Evolutionary conservation across 2,797 vertebrate genomes (phyloP).

Genomic region (Rhyacichthys aspro): DNA sequence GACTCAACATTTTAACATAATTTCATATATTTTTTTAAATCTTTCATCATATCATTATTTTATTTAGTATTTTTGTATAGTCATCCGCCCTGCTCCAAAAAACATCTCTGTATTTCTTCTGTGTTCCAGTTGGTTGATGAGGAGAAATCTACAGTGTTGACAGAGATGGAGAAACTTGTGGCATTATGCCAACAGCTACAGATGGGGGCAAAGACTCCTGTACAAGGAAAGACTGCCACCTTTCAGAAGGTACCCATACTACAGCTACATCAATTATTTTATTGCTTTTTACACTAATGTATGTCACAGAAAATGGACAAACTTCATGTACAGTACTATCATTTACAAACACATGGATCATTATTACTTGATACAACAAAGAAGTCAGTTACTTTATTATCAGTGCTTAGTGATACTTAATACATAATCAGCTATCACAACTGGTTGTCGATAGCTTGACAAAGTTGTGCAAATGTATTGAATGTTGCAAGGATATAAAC

Average conservation of each 20-base stretch:
- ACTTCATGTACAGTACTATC: too few relatives aligned
- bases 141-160: conserved; percentile 84
- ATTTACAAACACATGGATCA: too few relatives aligned
- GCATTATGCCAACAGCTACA: conserved; percentile 91
- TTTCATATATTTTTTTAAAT: conserved; percentile 5
- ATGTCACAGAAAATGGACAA: too few relatives aligned
- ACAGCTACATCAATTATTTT: neutral
- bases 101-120: conserved; percentile 17
- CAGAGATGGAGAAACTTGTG: conserved; percentile 91
- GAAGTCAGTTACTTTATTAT: too few relatives aligned
- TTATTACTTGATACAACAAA: too few relatives aligned
- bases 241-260: conserved; percentile 89
- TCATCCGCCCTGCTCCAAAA: conserved; percentile 19
- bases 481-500: too few relatives aligned
- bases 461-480: too few relatives aligned
- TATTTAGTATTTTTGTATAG: conserved; percentile 21
- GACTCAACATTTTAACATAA: conserved; percentile 24
- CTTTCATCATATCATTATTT: too few relatives aligned
- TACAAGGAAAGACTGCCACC: conserved; percentile 91
- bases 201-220: conserved; percentile 83
- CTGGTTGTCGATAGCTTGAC: too few relatives aligned
- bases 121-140: conserved; percentile 86
- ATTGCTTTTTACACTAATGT: neutral
- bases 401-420: too few relatives aligned
- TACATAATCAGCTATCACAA: too few relatives aligned